phyloP scores from a whole-genome alignment of 2,888 invertebrate genomes.

The Drosophila anceps region DNA sequence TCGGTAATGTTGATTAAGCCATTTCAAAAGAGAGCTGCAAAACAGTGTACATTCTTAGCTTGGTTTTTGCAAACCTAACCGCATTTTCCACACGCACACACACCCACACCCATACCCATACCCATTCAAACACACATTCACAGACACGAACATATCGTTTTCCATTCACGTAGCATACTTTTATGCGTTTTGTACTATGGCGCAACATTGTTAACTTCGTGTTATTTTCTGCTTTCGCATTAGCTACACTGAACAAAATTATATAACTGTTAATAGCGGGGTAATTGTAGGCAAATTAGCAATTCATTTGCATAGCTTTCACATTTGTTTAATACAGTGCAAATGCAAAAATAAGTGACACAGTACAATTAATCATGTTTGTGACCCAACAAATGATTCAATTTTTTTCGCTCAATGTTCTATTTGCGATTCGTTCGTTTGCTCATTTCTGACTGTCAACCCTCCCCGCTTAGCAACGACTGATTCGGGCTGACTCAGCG shows the following conservation, averaged over 20 bases:
- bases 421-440: conserved; percentile 46
- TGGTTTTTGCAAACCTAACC: neutral
- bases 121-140: neutral
- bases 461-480: neutral
- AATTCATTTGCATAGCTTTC: conserved; percentile 29
- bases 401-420: conserved; percentile 44
- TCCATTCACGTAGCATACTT: conserved; percentile 57
- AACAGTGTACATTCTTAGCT: conserved; percentile 8
- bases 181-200: conserved; percentile 50
- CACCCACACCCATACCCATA: neutral
- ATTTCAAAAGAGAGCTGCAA: conserved; percentile 29
- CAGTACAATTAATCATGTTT: conserved; percentile 33
- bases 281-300: neutral
- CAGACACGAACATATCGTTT: conserved; percentile 36
- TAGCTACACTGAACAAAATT: conserved; percentile 41
- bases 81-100: neutral
- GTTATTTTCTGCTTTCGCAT: conserved; percentile 38
- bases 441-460: conserved; percentile 32
- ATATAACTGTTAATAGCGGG: neutral
- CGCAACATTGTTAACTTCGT: conserved; percentile 50
- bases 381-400: neutral
- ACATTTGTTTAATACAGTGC: conserved; percentile 10
- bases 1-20: conserved; percentile 48
- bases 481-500: conserved; percentile 60
- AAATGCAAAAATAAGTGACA: conserved; percentile 40